Evolutionary conservation across 1,140 invertebrate species (phyloP), one percentile per base, ranked within the genome.

Genomic region (Cyphomyrmex costatus): DNA sequence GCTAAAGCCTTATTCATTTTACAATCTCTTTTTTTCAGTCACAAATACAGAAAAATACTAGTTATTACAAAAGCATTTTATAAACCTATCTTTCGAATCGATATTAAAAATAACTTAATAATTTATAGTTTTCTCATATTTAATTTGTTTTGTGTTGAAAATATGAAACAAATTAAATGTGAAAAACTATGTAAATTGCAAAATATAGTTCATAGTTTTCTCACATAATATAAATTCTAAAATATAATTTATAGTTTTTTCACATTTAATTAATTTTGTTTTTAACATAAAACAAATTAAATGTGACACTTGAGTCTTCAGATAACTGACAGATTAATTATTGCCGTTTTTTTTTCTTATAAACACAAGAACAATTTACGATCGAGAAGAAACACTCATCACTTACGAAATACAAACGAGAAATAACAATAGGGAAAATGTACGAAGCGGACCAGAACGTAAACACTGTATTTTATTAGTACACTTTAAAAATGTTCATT

Each of bases 381-480:
- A 58, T 65, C 30, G 10, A 60, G 24, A 82, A 83, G 12, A 68
- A 46, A 74, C 56, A 49, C 30, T 83, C 27, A 42, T 74, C 27
- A 19, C 12, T 60, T 60, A 65, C 36, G 2, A 14, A 46, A 7
- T 63, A 86, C 24, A 61, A 60, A 36, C 36, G 56, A 51, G 63
- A 80, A 89, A 89, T 79, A 90, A 71, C 86, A 79, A 79, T 53
- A 73, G 87, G 85, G 82, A 88, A 91, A 92, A 92, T 92, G 90
- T 88, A 92, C 84, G 71, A 92, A 89, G 66, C 78, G 86, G 80
- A 89, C 86, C 84, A 92, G 65, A 93, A 92, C 90, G 86, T 92
- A 92, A 92, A 90, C 88, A 92, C 84, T 92, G 88, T 89, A 91
- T 93, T 93, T 92, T 92, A 92, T 92, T 93, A 89, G 89, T 92